Conservation (phyloP, 1,140 invertebrate genomes). For the Drosophila baimaii region DNA sequence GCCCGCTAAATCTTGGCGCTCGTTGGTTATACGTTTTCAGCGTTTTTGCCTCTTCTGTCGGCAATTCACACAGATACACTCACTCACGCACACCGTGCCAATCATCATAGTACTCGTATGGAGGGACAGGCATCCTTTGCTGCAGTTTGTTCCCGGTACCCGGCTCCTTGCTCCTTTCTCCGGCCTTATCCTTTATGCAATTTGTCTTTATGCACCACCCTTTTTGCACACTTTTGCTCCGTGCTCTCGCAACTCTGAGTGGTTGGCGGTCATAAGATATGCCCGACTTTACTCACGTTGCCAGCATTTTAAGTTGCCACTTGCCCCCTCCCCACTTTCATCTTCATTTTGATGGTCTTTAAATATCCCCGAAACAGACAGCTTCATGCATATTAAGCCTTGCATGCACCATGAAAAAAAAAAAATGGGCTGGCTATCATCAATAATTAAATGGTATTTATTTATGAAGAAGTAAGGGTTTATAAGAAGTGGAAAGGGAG, state of each 20-base stretch:
- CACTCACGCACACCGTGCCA: slow-evolving; percentile 24
- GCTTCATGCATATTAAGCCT: slow-evolving; percentile 58
- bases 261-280: slow-evolving; percentile 61
- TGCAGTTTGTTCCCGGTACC: slow-evolving; percentile 31
- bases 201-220: slow-evolving; percentile 59
- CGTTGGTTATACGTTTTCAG: slow-evolving; percentile 55
- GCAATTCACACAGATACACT: slow-evolving; percentile 40
- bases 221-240: slow-evolving; percentile 47
- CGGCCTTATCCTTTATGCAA: slow-evolving; percentile 67
- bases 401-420: slow-evolving; percentile 17
- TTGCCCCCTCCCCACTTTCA: slow-evolving; percentile 13
- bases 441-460: not conserved
- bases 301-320: slow-evolving; percentile 60
- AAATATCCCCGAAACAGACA: slow-evolving; percentile 44
- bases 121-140: slow-evolving; percentile 36
- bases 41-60: slow-evolving; percentile 30
- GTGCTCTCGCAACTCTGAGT: slow-evolving; percentile 44
- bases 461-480: not conserved
- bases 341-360: slow-evolving; percentile 62
- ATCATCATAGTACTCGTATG: slow-evolving; percentile 39
- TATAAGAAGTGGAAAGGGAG: not conserved
- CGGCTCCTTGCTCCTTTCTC: slow-evolving; percentile 18
- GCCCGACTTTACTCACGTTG: slow-evolving; percentile 37
- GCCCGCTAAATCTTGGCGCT: slow-evolving; percentile 50
- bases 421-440: slow-evolving; percentile 2